Conservation (phyloP, 2,797 vertebrate species). For the Epinephelus coioides region DNA sequence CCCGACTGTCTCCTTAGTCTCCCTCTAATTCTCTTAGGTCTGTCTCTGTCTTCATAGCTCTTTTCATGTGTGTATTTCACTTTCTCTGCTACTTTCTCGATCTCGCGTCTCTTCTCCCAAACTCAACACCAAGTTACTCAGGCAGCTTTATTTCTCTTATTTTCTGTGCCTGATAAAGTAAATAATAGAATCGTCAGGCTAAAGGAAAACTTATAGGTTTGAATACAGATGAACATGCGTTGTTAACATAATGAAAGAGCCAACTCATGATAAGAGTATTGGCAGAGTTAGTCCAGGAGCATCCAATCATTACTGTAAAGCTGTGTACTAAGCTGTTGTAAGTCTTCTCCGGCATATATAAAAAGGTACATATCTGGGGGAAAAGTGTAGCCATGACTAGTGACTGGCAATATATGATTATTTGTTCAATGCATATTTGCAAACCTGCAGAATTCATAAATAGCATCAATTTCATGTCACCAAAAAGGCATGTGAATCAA, state of each 20-base stretch:
- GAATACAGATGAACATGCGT: slow-evolving; percentile 20
- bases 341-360: background rate
- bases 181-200: slow-evolving; percentile 55
- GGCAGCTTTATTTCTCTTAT: slow-evolving; percentile 40
- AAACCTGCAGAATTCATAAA: no score
- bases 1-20: slow-evolving; percentile 16
- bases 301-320: background rate
- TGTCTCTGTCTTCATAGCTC: slow-evolving; percentile 34
- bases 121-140: slow-evolving; percentile 35
- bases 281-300: background rate
- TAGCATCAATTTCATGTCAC: no score
- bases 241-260: slow-evolving; percentile 13
- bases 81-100: slow-evolving; percentile 23
- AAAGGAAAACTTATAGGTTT: slow-evolving; percentile 38
- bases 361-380: background rate
- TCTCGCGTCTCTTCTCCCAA: slow-evolving; percentile 11
- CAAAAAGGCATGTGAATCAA: no score
- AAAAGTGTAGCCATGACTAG: background rate
- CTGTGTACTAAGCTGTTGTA: background rate
- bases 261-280: background rate
- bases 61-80: slow-evolving; percentile 36
- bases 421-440: no score
- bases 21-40: background rate
- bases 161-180: slow-evolving; percentile 36
- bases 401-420: no score